phyloP scores from a whole-genome alignment of 2,113 vertebrate genomes.

The Brachirus orientalis region DNA sequence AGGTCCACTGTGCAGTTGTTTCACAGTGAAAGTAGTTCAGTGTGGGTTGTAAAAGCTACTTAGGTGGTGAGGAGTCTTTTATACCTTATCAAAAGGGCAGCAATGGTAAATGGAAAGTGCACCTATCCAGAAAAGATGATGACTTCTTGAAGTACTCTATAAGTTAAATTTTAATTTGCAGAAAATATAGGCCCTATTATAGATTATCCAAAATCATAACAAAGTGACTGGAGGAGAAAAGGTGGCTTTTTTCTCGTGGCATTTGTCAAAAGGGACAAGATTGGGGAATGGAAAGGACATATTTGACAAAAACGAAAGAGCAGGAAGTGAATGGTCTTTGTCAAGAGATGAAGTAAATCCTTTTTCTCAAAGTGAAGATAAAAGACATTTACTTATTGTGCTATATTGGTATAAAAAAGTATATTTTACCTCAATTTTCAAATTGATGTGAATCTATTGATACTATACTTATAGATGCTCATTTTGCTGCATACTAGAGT shows the following conservation, averaged over 20 bases:
- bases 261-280: constrained; percentile 29
- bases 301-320: too few relatives aligned
- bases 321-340: too few relatives aligned
- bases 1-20: constrained; percentile 9
- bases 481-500: too few relatives aligned
- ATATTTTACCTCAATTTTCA: too few relatives aligned
- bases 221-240: constrained; percentile 19
- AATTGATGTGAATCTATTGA: too few relatives aligned
- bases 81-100: constrained; percentile 12
- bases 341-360: too few relatives aligned
- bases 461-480: too few relatives aligned
- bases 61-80: constrained; percentile 23
- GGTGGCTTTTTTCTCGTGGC: constrained; percentile 4
- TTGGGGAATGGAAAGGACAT: background rate
- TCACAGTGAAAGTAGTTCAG: constrained; percentile 16
- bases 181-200: constrained; percentile 37
- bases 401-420: too few relatives aligned
- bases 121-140: constrained; percentile 26
- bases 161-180: constrained; percentile 26
- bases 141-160: constrained; percentile 28
- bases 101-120: constrained; percentile 1
- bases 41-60: constrained; percentile 21
- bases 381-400: too few relatives aligned
- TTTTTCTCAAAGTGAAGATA: too few relatives aligned
- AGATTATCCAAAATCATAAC: constrained; percentile 24